A percentile compares a stretch with the other conserved stretches of the same genome.
Evolutionary conservation across 2,888 invertebrate species (phyloP).

Genomic region (Cryptosula pallasiana): DNA sequence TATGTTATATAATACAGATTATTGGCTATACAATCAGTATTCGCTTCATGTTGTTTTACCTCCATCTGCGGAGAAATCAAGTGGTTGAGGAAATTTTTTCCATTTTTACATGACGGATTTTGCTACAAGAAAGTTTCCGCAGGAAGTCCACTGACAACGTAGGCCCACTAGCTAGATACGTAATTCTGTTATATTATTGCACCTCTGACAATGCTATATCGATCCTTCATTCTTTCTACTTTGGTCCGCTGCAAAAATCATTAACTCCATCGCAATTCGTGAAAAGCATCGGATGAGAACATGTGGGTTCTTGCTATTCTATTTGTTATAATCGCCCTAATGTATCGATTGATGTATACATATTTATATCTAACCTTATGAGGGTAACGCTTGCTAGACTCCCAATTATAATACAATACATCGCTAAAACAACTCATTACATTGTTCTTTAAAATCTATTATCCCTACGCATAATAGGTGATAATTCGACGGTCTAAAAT

Average conservation of each 20-base stretch:
- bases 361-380: conserved; percentile 5
- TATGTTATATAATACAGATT: too few species aligned
- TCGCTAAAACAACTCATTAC: background rate
- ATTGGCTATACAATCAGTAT: too few species aligned
- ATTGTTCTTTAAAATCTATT: background rate
- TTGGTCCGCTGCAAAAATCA: background rate
- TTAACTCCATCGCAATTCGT: background rate
- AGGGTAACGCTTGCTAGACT: background rate
- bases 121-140: too few species aligned
- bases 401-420: conserved; percentile 17
- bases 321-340: background rate
- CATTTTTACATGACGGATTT: too few species aligned
- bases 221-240: background rate
- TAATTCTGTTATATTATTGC: background rate
- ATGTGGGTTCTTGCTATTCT: background rate
- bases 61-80: too few species aligned
- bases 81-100: too few species aligned
- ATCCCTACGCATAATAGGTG: background rate
- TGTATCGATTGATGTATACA: background rate
- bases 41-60: too few species aligned
- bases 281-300: too few species aligned
- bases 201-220: background rate
- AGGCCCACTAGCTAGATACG: background rate
- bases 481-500: background rate
- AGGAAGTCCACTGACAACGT: too few species aligned